These are phyloP conservation scores for Flexamia atlantica DNA, from an alignment of 2,888 invertebrate species.

Conservation along the genomic window DNA sequence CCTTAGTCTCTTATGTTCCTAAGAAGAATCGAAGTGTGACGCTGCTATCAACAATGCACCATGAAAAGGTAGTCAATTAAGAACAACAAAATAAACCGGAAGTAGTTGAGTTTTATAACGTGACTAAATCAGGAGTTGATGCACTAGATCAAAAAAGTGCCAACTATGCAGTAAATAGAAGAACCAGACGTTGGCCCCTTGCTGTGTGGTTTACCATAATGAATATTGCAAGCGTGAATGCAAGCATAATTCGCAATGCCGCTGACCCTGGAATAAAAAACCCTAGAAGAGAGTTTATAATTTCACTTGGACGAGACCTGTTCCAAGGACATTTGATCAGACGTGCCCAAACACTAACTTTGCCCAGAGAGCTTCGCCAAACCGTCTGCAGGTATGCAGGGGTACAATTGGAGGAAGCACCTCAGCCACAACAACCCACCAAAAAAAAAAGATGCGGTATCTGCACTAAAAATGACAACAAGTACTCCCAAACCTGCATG, in stretches of 20 bases:
- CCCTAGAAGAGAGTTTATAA: background rate
- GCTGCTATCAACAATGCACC: conserved; percentile 39
- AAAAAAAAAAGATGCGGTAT: conserved; percentile 1
- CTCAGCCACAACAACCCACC: background rate
- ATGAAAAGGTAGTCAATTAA: conserved; percentile 8
- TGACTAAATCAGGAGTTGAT: conserved; percentile 33
- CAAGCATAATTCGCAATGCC: background rate
- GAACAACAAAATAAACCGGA: conserved; percentile 35
- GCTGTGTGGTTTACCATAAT: conserved; percentile 35
- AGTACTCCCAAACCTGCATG: background rate
- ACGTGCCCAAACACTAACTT: background rate
- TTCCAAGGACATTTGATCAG: background rate
- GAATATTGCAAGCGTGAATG: conserved; percentile 48
- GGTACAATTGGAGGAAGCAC: background rate
- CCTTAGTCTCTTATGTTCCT: conserved; percentile 47
- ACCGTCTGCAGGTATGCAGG: background rate
- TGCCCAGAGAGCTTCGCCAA: background rate
- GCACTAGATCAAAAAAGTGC: conserved; percentile 50
- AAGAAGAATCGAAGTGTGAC: conserved; percentile 16
- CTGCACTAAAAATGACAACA: background rate
- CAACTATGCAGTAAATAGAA: background rate
- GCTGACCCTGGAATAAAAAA: background rate
- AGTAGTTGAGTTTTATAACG: conserved; percentile 48
- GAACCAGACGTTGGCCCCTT: conserved; percentile 15
- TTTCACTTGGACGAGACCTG: background rate